Base-by-base conservation (phyloP, 2,113 vertebrate species). In the Oplegnathus fasciatus region DNA sequence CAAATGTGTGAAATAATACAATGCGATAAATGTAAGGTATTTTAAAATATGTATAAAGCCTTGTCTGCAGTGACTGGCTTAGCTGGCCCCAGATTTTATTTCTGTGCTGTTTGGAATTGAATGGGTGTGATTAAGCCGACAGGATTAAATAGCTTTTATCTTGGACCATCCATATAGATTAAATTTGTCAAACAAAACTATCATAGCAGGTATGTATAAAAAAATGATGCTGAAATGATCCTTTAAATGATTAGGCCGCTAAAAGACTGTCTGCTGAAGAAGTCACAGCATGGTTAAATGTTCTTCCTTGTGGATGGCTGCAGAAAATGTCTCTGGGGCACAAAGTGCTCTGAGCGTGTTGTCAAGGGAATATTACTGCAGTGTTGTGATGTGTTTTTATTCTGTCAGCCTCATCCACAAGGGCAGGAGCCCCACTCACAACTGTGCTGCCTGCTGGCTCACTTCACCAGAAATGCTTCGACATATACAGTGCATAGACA, bases 371-470 rank as follows among this genome's bases (percentile, higher is more conserved):
- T 88, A 88, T 91, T 89, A 88, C 91, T 88, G 84, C 81, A 61
- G 78, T 86, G 84, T 90, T 89, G 83, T 90, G 90, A 92, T 93
- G 89, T 91, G 85, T 93, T 93, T 94, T 93, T 92, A 88, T 87
- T 89, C 90, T 92, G 93, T 91, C 93, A 94, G 70, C 86, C 68
- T 89, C 89, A 79, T 91, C 86, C 93, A 88, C 55, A 72, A 83
- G 90, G 90, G 92, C 84, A 87, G 64, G 72, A 87, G 87, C 80
- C 75, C 65, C 78, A 67, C 86, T 89, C 87, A 86, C 72, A 86
- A 88, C 80, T 72, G 77, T 75, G 85, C 83, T 83, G 88, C 90
- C 91, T 92, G 90, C 90, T 91, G 88, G 80, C 88, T 91, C 83
- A 82, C 89, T 89, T 90, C 73, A 28, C 42, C 78, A 80, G 74